phyloP scores from a whole-genome alignment of 2,113 vertebrate species.

The Leuciscus idus region DNA sequence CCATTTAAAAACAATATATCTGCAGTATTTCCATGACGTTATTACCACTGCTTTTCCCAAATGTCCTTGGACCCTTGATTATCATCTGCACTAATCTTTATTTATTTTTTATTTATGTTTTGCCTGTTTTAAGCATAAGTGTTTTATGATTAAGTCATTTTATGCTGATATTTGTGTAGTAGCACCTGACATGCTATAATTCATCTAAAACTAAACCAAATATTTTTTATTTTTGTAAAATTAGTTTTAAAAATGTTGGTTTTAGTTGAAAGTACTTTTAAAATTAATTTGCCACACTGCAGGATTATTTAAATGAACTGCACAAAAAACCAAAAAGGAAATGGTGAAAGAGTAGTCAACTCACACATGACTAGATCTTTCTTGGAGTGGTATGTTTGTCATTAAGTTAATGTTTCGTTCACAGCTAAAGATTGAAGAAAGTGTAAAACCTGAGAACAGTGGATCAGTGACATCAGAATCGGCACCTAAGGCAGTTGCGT shows the following conservation, averaged over 20 bases:
- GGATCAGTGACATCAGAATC: not conserved
- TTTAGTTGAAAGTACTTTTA: too few species aligned
- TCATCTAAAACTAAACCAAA: too few species aligned
- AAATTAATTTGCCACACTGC: too few species aligned
- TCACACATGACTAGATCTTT: not conserved
- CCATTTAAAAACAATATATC: not conserved
- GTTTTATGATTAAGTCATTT: not conserved
- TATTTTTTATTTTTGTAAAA: too few species aligned
- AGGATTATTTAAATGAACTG: too few species aligned
- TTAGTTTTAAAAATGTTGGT: too few species aligned
- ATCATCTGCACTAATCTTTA: not conserved
- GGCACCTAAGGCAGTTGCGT: not conserved
- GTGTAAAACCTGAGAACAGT: not conserved
- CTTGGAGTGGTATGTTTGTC: not conserved
- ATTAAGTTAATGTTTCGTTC: not conserved
- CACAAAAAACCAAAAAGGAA: too few species aligned
- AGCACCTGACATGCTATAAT: not conserved
- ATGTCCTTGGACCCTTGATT: not conserved
- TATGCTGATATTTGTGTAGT: not conserved
- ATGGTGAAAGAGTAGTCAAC: not conserved
- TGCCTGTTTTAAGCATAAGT: not conserved
- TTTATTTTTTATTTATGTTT: not conserved
- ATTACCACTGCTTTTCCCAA: not conserved
- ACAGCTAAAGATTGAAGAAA: conserved; percentile 22
- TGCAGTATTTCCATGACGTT: not conserved